Evolutionary conservation across 1,140 invertebrate genomes (phyloP).

Genomic region (Hyphantria cunea): DNA sequence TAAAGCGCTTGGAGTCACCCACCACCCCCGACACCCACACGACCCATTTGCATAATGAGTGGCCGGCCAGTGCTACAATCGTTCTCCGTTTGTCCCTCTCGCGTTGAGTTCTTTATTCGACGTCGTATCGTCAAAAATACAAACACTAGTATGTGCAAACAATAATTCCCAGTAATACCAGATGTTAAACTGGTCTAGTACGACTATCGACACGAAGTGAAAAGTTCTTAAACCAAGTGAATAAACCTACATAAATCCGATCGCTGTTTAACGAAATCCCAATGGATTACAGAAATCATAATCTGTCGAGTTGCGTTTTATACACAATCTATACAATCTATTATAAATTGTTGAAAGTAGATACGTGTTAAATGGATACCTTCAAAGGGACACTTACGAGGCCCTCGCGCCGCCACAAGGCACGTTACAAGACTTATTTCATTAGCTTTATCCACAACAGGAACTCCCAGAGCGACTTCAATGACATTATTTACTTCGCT

Average conservation of each 20-base stretch:
- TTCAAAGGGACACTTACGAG: background rate
- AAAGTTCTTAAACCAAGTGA: too few species aligned
- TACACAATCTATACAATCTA: too few species aligned
- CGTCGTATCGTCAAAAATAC: background rate
- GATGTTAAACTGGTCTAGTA: background rate
- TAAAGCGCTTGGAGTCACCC: background rate
- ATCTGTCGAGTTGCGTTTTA: too few species aligned
- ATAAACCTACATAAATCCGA: too few species aligned
- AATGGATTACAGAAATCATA: too few species aligned
- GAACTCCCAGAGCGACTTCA: conserved; percentile 23
- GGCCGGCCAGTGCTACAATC: conserved; percentile 34
- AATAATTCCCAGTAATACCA: background rate
- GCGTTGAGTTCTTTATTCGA: background rate
- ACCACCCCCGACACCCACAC: conserved; percentile 28
- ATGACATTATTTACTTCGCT: conserved; percentile 29
- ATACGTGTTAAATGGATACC: background rate
- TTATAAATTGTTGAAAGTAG: background rate
- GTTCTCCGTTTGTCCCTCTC: conserved; percentile 22
- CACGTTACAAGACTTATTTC: conserved; percentile 23
- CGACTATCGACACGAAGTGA: too few species aligned
- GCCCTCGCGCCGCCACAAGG: background rate
- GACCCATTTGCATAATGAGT: conserved; percentile 71
- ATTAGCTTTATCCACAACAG: conserved; percentile 22
- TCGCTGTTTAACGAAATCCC: too few species aligned
- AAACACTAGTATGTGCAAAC: too few species aligned